A percentile compares a stretch with the other conserved stretches of the same genome.
Conservation (phyloP, 2,113 vertebrate species). For the western clawed frog (Xenopus tropicalis) region DNA sequence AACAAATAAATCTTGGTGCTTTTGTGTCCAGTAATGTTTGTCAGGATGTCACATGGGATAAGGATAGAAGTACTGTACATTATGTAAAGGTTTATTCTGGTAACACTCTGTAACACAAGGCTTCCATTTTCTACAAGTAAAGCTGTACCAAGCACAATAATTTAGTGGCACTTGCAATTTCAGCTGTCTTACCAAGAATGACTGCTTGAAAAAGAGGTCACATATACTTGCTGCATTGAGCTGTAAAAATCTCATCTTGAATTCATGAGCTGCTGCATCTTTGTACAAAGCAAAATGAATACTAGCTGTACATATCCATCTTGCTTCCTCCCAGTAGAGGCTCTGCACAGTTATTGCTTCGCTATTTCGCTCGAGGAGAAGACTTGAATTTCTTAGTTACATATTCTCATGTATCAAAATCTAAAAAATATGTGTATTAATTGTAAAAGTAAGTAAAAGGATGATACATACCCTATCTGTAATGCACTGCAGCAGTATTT, state of each 20-base stretch:
- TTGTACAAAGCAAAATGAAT: constrained; percentile 19
- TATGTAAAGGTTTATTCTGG: constrained; percentile 16
- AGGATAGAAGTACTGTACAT: neutral
- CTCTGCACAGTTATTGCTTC: constrained; percentile 15
- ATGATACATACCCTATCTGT: no score
- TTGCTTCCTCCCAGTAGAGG: constrained; percentile 13
- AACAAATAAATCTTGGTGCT: no score
- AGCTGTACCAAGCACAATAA: constrained; percentile 18
- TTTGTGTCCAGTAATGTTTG: no score
- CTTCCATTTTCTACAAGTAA: constrained; percentile 4
- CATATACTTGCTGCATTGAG: constrained; percentile 23
- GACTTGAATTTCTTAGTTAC: neutral
- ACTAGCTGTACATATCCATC: neutral
- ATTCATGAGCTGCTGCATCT: constrained; percentile 38
- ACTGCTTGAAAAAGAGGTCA: constrained; percentile 38
- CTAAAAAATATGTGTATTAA: no score
- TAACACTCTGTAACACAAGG: constrained; percentile 18
- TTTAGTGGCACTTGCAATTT: constrained; percentile 34
- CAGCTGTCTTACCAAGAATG: constrained; percentile 35
- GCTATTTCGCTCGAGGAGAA: neutral
- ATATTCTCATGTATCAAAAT: no score
- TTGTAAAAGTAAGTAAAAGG: no score
- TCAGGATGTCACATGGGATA: no score
- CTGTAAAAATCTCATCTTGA: constrained; percentile 35
- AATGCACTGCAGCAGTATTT: no score